Evolutionary conservation across 1,140 invertebrate genomes (phyloP), one percentile per base, ranked within the genome.

Genomic region (Helicoverpa armigera): DNA sequence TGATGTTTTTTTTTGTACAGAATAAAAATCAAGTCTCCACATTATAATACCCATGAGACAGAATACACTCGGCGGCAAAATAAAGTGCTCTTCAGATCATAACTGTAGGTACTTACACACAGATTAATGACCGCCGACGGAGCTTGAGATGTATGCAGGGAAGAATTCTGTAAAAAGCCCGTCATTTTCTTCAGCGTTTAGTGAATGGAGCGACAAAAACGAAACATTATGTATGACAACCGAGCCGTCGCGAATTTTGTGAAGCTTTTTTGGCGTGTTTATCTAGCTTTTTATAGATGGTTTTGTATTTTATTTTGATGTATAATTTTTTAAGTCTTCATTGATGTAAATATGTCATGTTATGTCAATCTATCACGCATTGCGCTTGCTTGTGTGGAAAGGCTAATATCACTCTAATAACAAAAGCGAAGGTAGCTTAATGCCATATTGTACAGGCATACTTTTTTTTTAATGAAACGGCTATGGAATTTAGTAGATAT

Each of bases 201-300:
- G 23, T 31, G 16, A 73, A 73, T 56, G 18, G 29, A 2, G 29
- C 69, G 23, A 56, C 56, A 53, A 56, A 73, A 73, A 56, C 35
- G 29, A 73, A 31, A 35, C 69, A 73, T 73, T 73, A 73, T 73
- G 29, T 56, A 73, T 73, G 29, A 56, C 69, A 56, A 56, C 23
- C 23, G 9, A 70, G 3, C 35, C 53, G 69, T 31, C 53, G 23
- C 50, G 50, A 23, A 16, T 51, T 51, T 53, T 53, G 23, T 10
- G 35, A 65, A 9, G 13, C n/a, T 43, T 16, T 65, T 43, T 16
- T 12, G n/a, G 12, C 9, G 5, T 67, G 35, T 16, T 65, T 43
- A 65, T 63, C 29, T 43, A 43, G 35, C 35, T 43, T 43, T 9
- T 7, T 43, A 43, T 43, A 43, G 4, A 43, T 35, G 35, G 1